Base-by-base conservation (phyloP, 2,113 vertebrate genomes). In the Siniperca knerii region DNA sequence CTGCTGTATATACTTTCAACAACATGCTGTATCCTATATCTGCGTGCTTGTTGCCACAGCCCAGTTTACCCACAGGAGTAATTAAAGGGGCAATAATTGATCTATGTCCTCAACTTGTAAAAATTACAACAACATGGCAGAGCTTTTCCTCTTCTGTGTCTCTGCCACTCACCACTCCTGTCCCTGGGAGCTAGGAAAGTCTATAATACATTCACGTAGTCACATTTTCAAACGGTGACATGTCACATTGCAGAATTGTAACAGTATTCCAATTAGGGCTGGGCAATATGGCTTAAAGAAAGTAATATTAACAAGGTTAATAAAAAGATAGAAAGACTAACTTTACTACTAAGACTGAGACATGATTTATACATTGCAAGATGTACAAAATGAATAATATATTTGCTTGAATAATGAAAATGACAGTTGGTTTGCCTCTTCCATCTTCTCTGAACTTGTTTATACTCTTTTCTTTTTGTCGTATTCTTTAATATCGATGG, bases 21-120 rank as follows among this genome's bases (percentile, higher is more conserved):
- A 42, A 5, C 67, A 9, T 64, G 25, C 64, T 77, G 58, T 66
- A 29, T 91, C 82, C 70, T 0, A 33, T 83, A 80, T 52, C 81
- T 42, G 60, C 55, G 13, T 67, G 46, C 72, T 52, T 52, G 44
- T 62, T 71, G 52, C 81, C n/a, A 35, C 75, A 6, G 55, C 62
- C 74, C 44, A 42, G 46, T 84, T 86, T 79, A 64, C 85, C 82
- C 90, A 60, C 54, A 40, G 79, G 25, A 33, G 18, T 84, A 64
- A 87, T 84, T 76, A 84, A 54, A 89, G 68, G 62, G 33, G 60
- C 16, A 76, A 78, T 86, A 81, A 81, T 70, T 83, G 88, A 87
- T 87, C 48, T 61, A 62, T 76, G 75, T 77, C n/a, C 60, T 79
- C 48, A 46, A 69, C 33, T 78, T 75, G 81, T 67, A 50, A 71